These are phyloP conservation scores for Lophotriccus pileatus DNA, from an alignment of 2,797 vertebrate species.

Conservation along the genomic window DNA sequence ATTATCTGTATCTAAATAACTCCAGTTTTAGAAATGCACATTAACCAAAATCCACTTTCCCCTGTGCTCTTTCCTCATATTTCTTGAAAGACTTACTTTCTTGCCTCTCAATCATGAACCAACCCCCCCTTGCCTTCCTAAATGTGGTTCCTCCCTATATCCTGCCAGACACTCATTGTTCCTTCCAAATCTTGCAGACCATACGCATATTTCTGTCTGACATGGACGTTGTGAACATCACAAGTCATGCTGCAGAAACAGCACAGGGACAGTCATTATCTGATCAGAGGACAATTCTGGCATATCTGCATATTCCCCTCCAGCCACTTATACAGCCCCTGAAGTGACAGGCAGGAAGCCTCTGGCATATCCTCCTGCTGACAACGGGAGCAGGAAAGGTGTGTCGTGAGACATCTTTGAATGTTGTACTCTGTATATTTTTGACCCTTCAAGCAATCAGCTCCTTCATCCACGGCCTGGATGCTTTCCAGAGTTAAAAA, in stretches of 20 bases:
- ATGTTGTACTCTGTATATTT: not conserved
- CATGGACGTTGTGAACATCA: not conserved
- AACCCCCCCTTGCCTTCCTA: not conserved
- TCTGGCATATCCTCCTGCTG: not conserved
- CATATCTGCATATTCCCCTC: not conserved
- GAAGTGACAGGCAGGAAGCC: not conserved
- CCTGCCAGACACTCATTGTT: not conserved
- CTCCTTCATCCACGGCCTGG: not conserved
- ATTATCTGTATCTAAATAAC: not conserved
- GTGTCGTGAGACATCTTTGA: not conserved
- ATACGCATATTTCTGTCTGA: not conserved
- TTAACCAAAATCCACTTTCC: not conserved
- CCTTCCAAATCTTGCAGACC: not conserved
- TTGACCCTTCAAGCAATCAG: not conserved
- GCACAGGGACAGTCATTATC: not conserved
- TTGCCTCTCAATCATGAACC: not conserved
- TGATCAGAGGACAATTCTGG: not conserved
- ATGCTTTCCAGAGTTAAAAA: slow-evolving; percentile 21
- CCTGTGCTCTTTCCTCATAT: not conserved
- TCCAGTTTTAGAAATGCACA: not conserved
- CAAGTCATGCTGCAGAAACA: not conserved
- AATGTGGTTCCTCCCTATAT: not conserved
- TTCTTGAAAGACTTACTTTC: not conserved
- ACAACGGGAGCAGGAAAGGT: not conserved
- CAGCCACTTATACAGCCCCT: not conserved